Evolutionary conservation across 1,140 invertebrate species (phyloP), one percentile per base, ranked within the genome.

Genomic region (Drosophila azteca): DNA sequence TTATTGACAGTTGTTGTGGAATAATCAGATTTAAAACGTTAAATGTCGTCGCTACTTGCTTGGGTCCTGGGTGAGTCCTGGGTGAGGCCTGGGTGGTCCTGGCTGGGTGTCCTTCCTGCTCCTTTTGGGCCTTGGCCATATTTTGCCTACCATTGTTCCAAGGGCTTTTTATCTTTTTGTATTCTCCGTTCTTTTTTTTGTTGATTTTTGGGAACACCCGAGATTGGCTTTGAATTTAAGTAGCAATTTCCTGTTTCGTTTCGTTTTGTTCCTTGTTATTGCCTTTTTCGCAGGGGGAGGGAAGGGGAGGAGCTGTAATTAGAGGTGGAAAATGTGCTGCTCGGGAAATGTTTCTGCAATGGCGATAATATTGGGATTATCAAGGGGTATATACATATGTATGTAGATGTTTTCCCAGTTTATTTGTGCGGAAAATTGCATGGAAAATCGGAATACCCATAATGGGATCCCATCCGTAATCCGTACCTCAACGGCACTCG

Each of bases 1-100:
- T 87, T 88, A 87, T 87, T 87, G 82, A 87, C 82, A 87, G 82
- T 87, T 87, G 82, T 88, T 88, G 83, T 82, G 82, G 83, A 87
- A 87, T 87, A 87, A 87, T 87, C 82, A 79, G 83, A 87, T 88
- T 87, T 88, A 82, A 88, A 87, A 87, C 79, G 83, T 85, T 85
- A 85, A 85, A 80, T 85, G 81, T 77, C 77, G 77, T 75, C 79
- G 83, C 51, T 77, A 59, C 79, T 87, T 66, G 60, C 63, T 59
- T 61, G 61, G 63, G 11, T 46, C 29, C 13, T 20, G 15, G 17
- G 17, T 20, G n/a, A n/a, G n/a, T n/a, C n/a, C n/a, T 61, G 61
- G 63, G 11, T 46, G n/a, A n/a, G n/a, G n/a, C 29, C 13, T 20
- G 15, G 17, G 17, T 20, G 63, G 11, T 46, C 29, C 13, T 20